Conservation (phyloP, 2,888 invertebrate genomes). For the Platycnemis pennipes region DNA sequence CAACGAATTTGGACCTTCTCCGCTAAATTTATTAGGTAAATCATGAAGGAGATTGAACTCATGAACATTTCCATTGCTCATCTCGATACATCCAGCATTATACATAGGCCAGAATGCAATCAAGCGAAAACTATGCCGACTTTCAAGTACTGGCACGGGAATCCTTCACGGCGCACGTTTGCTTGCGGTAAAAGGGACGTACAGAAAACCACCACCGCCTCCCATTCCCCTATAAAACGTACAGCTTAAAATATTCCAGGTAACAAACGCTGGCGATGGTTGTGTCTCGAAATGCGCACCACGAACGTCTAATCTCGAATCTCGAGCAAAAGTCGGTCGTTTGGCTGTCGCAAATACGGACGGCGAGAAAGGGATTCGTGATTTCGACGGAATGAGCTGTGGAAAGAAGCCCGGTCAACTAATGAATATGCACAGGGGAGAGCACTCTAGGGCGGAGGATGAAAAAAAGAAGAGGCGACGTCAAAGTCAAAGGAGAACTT, state of each 20-base stretch:
- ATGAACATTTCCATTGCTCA: too few species aligned
- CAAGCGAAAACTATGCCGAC: not conserved
- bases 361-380: slow-evolving; percentile 1
- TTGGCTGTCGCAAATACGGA: not conserved
- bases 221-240: not conserved
- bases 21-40: too few species aligned
- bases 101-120: too few species aligned
- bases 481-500: slow-evolving; percentile 17
- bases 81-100: too few species aligned
- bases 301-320: not conserved
- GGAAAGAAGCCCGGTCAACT: not conserved
- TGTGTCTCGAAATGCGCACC: not conserved
- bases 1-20: too few species aligned
- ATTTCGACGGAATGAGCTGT: not conserved
- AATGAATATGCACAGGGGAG: not conserved
- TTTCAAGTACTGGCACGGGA: not conserved
- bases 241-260: not conserved
- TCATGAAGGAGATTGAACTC: too few species aligned
- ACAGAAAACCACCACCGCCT: not conserved
- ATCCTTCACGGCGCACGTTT: not conserved
- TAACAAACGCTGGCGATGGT: not conserved
- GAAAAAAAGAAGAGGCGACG: not conserved
- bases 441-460: not conserved
- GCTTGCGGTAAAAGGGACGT: not conserved
- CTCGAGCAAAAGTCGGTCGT: not conserved